These are phyloP conservation scores for Lottia scabra DNA, from an alignment of 2,888 invertebrate species.

Conservation along the genomic window DNA sequence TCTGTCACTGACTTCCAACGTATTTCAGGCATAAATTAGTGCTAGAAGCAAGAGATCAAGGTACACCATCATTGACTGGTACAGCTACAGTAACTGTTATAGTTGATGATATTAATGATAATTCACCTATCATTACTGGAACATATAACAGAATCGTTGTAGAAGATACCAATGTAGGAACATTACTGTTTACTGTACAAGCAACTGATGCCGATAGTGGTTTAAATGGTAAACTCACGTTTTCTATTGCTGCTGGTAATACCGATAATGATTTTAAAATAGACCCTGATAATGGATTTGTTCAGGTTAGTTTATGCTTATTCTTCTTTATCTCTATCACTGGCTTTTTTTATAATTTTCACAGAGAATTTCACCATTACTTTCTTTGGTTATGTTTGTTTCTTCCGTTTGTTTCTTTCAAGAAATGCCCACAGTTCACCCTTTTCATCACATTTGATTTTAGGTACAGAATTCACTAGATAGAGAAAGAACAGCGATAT, in stretches of 20 bases:
- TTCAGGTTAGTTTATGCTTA: constrained; percentile 27
- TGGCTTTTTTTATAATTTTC: too few species aligned
- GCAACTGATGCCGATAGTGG: constrained; percentile 52
- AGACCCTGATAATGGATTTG: constrained; percentile 40
- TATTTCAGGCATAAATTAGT: constrained; percentile 46
- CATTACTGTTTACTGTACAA: constrained; percentile 39
- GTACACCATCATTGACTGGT: constrained; percentile 36
- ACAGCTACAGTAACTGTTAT: constrained; percentile 50
- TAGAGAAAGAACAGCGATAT: constrained; percentile 48
- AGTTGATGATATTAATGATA: constrained; percentile 56
- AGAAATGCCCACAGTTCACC: too few species aligned
- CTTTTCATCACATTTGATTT: constrained; percentile 20
- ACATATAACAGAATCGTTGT: constrained; percentile 38
- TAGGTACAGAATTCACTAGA: constrained; percentile 47
- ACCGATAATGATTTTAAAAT: constrained; percentile 46
- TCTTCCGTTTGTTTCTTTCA: too few species aligned
- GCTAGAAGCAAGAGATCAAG: constrained; percentile 47
- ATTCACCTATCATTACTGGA: constrained; percentile 45
- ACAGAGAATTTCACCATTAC: too few species aligned
- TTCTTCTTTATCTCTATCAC: neutral
- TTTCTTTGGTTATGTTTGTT: too few species aligned
- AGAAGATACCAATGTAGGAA: constrained; percentile 45
- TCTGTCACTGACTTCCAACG: neutral
- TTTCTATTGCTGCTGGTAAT: constrained; percentile 49
- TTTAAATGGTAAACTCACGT: constrained; percentile 44